These are phyloP conservation scores for Pachyseris speciosa DNA, from an alignment of 64 coral and sea anemone species.

Conservation along the genomic window DNA sequence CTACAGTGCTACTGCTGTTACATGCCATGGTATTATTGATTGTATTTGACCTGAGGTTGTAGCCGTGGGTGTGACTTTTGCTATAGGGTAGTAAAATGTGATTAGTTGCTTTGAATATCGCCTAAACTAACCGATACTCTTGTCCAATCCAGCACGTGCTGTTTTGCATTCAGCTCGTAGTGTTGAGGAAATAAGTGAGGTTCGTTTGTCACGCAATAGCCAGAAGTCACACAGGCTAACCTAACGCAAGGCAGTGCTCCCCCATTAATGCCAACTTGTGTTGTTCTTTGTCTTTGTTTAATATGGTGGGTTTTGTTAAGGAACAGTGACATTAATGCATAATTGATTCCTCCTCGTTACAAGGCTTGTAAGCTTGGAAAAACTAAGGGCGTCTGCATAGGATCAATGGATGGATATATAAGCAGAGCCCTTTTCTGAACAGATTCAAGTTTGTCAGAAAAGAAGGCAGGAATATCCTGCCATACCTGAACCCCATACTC, in stretches of 20 bases:
- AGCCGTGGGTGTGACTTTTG: not conserved
- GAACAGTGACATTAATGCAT: not conserved
- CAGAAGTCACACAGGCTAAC: no score
- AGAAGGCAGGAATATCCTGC: constrained; percentile 2
- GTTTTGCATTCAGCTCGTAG: no score
- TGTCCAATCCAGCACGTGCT: no score
- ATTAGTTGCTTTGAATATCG: no score
- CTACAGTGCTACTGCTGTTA: no score
- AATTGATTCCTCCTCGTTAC: not conserved
- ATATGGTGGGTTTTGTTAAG: not conserved
- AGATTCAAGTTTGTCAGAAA: not conserved
- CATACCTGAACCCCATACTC: not conserved
- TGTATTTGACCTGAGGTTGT: not conserved
- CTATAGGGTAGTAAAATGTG: not conserved
- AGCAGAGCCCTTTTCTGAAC: not conserved
- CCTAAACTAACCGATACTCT: no score
- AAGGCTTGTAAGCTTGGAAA: not conserved
- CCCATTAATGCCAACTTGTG: no score
- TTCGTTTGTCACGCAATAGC: no score
- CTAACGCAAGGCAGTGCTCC: no score
- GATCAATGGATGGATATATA: not conserved
- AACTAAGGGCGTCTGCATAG: not conserved
- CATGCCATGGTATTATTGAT: not conserved
- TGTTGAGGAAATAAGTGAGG: no score
- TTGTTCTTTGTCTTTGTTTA: no score